Conservation (phyloP, 2,797 vertebrate species). For the Phyllotis vaccarum region DNA sequence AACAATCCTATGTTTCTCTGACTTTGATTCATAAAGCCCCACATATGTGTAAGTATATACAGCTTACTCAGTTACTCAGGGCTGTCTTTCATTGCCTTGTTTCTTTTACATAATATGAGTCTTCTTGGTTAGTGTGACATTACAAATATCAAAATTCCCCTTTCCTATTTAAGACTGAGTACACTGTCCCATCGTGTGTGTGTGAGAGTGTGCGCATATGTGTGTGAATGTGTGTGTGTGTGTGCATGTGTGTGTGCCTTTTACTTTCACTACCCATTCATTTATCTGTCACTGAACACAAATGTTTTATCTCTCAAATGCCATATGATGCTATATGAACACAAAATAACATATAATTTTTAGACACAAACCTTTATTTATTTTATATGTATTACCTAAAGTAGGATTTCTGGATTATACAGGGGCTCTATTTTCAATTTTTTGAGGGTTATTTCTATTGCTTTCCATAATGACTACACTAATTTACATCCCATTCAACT, state of each 20-base stretch:
- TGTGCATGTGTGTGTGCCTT: not conserved
- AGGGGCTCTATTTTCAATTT: not conserved
- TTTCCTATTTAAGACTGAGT: not conserved
- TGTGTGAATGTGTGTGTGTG: not conserved
- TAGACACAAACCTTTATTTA: not conserved
- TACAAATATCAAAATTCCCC: not conserved
- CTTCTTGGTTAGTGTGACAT: not conserved
- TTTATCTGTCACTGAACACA: not conserved
- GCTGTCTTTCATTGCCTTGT: not conserved
- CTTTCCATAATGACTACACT: not conserved
- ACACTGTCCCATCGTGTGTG: not conserved
- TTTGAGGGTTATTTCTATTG: not conserved
- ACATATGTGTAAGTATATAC: not conserved
- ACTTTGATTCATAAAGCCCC: not conserved
- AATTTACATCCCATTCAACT: not conserved
- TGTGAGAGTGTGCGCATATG: not conserved
- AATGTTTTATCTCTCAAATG: not conserved
- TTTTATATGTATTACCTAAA: not conserved
- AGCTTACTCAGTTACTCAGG: not conserved
- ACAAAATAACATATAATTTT: not conserved
- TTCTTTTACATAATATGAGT: not conserved
- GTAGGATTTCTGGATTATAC: not conserved
- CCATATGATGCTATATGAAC: not conserved
- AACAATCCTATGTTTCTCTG: not conserved
- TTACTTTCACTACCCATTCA: not conserved